These are phyloP conservation scores for Strigamia crassipes DNA, from an alignment of 2,888 invertebrate species.

Conservation along the genomic window DNA sequence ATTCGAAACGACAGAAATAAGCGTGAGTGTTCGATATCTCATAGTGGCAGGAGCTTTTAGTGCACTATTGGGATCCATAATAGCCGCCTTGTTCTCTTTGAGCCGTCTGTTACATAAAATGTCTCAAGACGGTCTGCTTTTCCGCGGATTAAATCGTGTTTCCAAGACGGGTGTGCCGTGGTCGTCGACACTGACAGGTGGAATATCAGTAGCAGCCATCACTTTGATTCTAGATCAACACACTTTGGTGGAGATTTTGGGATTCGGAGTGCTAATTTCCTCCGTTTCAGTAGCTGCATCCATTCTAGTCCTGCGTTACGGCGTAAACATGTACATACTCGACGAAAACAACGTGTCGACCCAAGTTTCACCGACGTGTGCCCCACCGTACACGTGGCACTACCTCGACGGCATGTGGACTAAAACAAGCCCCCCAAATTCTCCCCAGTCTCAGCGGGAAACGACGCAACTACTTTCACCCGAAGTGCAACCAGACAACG, in stretches of 20 bases:
- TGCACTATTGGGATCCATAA: constrained; percentile 50
- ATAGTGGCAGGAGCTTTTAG: constrained; percentile 50
- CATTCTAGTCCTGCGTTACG: constrained; percentile 50
- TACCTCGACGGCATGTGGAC: not conserved
- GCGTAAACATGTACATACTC: not conserved
- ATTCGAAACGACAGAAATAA: constrained; percentile 48
- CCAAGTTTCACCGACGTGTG: not conserved
- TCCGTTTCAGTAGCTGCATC: constrained; percentile 49
- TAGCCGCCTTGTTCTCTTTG: constrained; percentile 50
- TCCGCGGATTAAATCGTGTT: constrained; percentile 47
- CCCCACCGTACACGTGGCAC: constrained; percentile 10
- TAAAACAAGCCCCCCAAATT: not conserved
- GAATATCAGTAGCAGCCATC: constrained; percentile 30
- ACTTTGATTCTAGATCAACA: constrained; percentile 49
- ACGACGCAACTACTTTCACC: constrained; percentile 26
- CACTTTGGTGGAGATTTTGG: constrained; percentile 50
- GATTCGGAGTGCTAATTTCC: constrained; percentile 50
- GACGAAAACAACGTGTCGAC: not conserved
- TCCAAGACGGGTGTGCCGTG: constrained; percentile 48
- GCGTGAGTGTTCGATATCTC: constrained; percentile 51
- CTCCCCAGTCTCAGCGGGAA: constrained; percentile 28
- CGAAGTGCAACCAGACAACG: not conserved
- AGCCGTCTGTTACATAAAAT: constrained; percentile 50
- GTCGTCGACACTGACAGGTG: constrained; percentile 47
- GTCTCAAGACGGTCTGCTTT: constrained; percentile 51